Evolutionary conservation across 1,140 invertebrate genomes (phyloP).

Genomic region (Melitaea cinxia): DNA sequence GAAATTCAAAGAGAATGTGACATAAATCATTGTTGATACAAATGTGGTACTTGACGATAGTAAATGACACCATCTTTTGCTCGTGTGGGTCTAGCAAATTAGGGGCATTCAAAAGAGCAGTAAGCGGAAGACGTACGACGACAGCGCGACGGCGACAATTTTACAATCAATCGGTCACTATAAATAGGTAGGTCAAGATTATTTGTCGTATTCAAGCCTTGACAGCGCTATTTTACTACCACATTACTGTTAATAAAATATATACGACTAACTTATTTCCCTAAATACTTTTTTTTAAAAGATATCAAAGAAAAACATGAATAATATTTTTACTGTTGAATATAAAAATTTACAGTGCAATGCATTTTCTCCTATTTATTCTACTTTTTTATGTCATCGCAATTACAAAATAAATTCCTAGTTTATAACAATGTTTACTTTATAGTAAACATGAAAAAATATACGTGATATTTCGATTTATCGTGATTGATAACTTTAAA

Average conservation of each 20-base stretch:
- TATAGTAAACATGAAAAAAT: not conserved
- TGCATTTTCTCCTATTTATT: too few relatives aligned
- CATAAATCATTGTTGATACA: not conserved
- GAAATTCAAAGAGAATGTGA: not conserved
- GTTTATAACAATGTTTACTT: too few relatives aligned
- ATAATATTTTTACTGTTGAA: too few relatives aligned
- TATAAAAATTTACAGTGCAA: too few relatives aligned
- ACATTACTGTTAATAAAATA: too few relatives aligned
- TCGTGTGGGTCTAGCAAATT: slow-evolving; percentile 24
- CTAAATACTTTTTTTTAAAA: too few relatives aligned
- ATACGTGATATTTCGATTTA: not conserved
- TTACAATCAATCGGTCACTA: slow-evolving; percentile 66
- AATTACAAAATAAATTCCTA: too few relatives aligned
- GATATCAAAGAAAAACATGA: too few relatives aligned
- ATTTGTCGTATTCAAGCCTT: not conserved
- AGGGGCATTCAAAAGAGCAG: slow-evolving; percentile 53
- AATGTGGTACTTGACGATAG: not conserved
- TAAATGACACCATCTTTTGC: slow-evolving; percentile 7
- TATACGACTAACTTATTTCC: too few relatives aligned
- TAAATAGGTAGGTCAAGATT: not conserved
- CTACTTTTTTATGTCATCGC: too few relatives aligned
- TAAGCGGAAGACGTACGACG: slow-evolving; percentile 50
- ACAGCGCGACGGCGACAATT: slow-evolving; percentile 61
- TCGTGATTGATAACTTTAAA: too few relatives aligned
- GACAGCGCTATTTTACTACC: too few relatives aligned